These are phyloP conservation scores for Scaptomyza montana DNA, from an alignment of 1,140 invertebrate species.

Conservation along the genomic window DNA sequence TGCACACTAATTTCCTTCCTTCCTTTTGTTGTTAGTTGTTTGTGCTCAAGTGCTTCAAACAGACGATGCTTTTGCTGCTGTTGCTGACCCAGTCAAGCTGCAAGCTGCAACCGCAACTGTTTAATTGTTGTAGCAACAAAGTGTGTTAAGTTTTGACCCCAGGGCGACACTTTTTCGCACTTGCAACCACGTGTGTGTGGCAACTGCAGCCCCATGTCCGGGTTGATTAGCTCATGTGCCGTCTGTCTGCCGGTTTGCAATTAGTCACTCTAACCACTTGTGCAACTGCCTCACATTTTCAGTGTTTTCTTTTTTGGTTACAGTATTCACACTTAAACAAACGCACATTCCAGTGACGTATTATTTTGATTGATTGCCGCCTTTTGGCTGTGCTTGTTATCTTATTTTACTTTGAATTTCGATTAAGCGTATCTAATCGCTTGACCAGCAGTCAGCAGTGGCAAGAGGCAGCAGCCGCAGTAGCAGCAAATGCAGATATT, in stretches of 20 bases:
- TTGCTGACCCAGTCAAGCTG: constrained; percentile 68
- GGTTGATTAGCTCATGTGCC: constrained; percentile 55
- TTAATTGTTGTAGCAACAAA: constrained; percentile 73
- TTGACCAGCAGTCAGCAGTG: constrained; percentile 19
- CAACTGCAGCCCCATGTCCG: constrained; percentile 44
- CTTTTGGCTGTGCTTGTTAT: not conserved
- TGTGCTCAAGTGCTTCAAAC: constrained; percentile 43
- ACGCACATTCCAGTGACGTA: constrained; percentile 22
- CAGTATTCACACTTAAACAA: not conserved
- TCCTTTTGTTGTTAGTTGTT: constrained; percentile 13
- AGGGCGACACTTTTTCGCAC: constrained; percentile 42
- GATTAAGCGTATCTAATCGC: constrained; percentile 34
- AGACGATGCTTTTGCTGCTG: not conserved
- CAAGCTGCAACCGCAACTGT: constrained; percentile 51
- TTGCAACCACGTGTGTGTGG: constrained; percentile 7
- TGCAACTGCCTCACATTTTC: not conserved
- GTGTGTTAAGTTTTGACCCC: constrained; percentile 77
- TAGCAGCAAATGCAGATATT: constrained; percentile 30
- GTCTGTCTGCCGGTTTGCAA: constrained; percentile 22
- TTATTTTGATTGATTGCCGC: constrained; percentile 37
- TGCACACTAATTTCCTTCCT: constrained; percentile 35
- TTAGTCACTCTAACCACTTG: constrained; percentile 25
- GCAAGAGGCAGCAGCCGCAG: constrained; percentile 12
- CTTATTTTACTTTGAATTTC: not conserved
- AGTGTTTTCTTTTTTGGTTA: not conserved